Conservation (phyloP, 2,113 vertebrate species). For the Rhizomys pruinosus region DNA sequence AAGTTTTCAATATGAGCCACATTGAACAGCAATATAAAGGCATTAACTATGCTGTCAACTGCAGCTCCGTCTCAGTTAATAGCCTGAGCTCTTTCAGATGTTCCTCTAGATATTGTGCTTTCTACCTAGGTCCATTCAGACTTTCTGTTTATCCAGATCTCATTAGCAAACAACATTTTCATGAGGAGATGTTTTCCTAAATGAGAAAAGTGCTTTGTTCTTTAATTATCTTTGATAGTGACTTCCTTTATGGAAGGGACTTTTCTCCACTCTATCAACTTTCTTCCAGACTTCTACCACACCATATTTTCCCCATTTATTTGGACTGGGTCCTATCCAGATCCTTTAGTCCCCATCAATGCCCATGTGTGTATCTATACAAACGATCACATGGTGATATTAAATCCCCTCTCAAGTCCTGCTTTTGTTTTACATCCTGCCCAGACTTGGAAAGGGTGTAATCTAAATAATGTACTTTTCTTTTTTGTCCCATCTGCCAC, state of each 20-base stretch:
- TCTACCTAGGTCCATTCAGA: constrained; percentile 3
- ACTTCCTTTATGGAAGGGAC: neutral
- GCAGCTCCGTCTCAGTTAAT: neutral
- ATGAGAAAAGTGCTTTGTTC: neutral
- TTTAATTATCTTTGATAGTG: neutral
- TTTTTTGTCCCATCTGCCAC: constrained; percentile 59
- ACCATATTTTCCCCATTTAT: constrained; percentile 24
- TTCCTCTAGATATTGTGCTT: neutral
- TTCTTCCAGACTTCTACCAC: neutral
- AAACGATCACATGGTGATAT: neutral
- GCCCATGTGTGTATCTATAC: neutral
- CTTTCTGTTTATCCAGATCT: neutral
- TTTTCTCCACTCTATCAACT: neutral
- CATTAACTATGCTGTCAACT: neutral
- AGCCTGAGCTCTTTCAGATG: neutral
- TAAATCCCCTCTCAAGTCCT: neutral
- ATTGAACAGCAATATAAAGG: neutral
- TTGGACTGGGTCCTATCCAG: neutral
- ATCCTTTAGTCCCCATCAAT: neutral
- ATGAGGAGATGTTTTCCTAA: neutral
- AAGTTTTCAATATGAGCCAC: neutral
- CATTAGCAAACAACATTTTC: constrained; percentile 47
- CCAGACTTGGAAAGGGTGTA: neutral
- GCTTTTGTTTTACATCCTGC: constrained; percentile 45
- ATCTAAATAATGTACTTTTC: constrained; percentile 50